Evolutionary conservation across 2,113 vertebrate species (phyloP), one percentile per base, ranked within the genome.

Genomic region (Numida meleagris): DNA sequence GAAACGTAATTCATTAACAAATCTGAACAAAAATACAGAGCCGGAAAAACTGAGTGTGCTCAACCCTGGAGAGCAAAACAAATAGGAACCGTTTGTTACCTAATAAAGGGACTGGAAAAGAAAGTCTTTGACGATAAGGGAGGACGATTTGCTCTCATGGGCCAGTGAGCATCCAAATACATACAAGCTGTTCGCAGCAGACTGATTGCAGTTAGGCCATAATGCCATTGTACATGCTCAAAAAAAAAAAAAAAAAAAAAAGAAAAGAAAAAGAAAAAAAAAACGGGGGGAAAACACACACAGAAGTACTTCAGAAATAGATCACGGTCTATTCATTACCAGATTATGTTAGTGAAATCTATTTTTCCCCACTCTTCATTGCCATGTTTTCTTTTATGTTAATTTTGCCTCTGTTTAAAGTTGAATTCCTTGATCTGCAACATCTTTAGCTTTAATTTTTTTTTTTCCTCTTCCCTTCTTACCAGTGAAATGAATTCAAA

Each of bases 121-220:
- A 82, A 96, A 93, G 93, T 92, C 94, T 97, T 81, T 95, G 97
- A 89, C 24, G n/a, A 72, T 85, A 81, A 97, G 94, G 91, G 94
- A 95, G 95, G 94, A 95, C 73, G 76, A 95, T 97, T 94, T 96
- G 95, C 94, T 96, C 96, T 97, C 96, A 96, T 96, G 96, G 96
- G 94, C 96, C 95, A 97, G 79, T 94, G 97, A 95, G 88, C 96
- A 97, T 87, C 96, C 96, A 96, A 97, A 97, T 94, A 93, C 80
- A 94, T 91, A 93, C 96, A 97, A 97, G 96, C 95, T 97, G 96
- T 90, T 48, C 3, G 50, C 25, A 59, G 92, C 81, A 96, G 96
- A 85, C 85, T 82, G 96, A 93, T 43, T 92, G 89, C 81, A 81
- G 96, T 81, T 45, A 88, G 91, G 91, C 93, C 95, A 95, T 80